phyloP scores from a whole-genome alignment of 2,113 vertebrate species.

The Nyctibius bracteatus region DNA sequence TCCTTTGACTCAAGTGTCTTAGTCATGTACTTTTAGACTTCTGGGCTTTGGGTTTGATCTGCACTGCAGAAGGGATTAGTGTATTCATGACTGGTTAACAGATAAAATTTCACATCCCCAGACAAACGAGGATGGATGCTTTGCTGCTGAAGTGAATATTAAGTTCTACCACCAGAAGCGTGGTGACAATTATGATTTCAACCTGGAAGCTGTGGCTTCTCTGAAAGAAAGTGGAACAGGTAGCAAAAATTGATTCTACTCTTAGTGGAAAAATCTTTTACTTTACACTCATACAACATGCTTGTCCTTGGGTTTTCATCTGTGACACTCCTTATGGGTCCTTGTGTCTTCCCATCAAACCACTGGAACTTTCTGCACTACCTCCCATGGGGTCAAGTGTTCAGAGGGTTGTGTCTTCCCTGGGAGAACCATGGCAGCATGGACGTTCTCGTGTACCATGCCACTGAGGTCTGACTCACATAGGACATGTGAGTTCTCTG shows the following conservation, averaged over 20 bases:
- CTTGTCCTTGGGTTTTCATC: background rate
- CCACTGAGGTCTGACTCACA: background rate
- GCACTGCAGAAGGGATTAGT: background rate
- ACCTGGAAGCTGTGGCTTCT: slow-evolving; percentile 28
- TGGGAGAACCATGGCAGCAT: background rate
- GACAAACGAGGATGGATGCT: slow-evolving; percentile 43
- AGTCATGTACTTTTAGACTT: background rate
- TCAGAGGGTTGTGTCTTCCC: background rate
- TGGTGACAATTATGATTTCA: slow-evolving; percentile 9
- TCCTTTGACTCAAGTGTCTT: background rate
- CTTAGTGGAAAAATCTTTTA: background rate
- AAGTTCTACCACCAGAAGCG: slow-evolving; percentile 22
- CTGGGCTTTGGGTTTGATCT: background rate
- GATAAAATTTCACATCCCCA: background rate
- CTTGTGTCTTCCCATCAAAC: background rate
- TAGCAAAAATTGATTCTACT: background rate
- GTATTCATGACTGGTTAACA: background rate
- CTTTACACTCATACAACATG: background rate
- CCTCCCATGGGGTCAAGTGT: background rate
- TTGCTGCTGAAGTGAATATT: background rate
- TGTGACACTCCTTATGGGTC: background rate
- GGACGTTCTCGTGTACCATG: background rate
- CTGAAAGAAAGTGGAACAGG: slow-evolving; percentile 65
- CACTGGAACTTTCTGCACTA: background rate
- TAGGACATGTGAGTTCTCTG: background rate